Base-by-base conservation (phyloP, 2,888 invertebrate genomes). In the Rhopalosiphum nymphaeae region DNA sequence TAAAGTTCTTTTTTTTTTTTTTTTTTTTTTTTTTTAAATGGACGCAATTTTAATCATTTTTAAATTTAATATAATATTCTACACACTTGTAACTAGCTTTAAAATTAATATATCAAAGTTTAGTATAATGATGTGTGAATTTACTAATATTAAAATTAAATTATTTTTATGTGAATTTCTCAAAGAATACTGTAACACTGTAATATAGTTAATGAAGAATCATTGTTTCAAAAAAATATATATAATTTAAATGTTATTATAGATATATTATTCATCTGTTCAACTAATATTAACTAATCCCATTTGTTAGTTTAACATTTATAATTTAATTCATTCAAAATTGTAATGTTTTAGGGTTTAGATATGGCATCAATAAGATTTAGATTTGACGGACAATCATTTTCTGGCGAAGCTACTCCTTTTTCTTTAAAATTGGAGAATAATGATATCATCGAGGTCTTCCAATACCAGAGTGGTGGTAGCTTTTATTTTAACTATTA, bases 371-470 rank as follows among this genome's bases (percentile, higher is more conserved):
- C 98, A 95, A 98, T 98, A 78, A 96, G 98, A 96, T 99, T 99
- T 97, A 97, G 98, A 96, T 99, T 98, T 96, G 98, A 99, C 96
- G 99, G 98, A 3, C 98, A 98, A 96, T 98, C 98, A 26, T 98
- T 99, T 95, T 46, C 44, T 46, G 98, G 98, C 95, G 98, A 98
- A 96, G 97, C 99, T 96, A 98, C 98, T 92, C 98, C 98, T 86
- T 97, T 98, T 95, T 97, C 98, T 95, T 96, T 99, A 95, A 98
- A 99, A 96, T 98, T 99, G 98, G 98, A 99, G 96, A 98, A 99
- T 96, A 98, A 98, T 0, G 99, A 99, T 96, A 98, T 98, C 95
- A 99, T 99, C 96, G 99, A 99, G 96, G 98, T 99, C 95, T 99
- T 98, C 96, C 98, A 98, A 96, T 98, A 98, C 96, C 99, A 99